Evolutionary conservation across 1,140 invertebrate species (phyloP), one percentile per base, ranked within the genome.

Genomic region (Drosophila chauvacae): DNA sequence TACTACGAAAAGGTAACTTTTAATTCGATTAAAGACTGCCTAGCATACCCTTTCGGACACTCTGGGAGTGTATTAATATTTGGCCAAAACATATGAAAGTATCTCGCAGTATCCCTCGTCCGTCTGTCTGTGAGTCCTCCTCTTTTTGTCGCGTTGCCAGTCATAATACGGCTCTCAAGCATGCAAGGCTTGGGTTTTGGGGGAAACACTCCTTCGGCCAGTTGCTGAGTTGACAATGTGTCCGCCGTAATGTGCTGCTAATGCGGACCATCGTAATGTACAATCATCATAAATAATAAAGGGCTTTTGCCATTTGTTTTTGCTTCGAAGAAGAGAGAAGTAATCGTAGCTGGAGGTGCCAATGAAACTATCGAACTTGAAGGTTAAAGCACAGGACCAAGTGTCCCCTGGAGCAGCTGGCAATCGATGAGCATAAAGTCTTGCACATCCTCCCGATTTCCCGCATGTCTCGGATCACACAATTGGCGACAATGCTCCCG

Each of bases 351-450:
- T 47, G 16, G 53, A 73, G 72, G 59, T 84, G 62, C 51, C 59
- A 20, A 60, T 47, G 37, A 26, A 77, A 63, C 28, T 59, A 50
- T 48, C 26, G 42, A 73, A 33, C 37, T 64, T 62, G 56, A 76
- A 65, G 85, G 59, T 76, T 77, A 76, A 69, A 82, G 75, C 50
- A 42, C 48, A 28, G 42, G 62, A 66, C 55, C 44, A n/a, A 45
- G 63, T 64, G 63, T 45, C 65, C 57, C 76, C 47, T 9, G 71
- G 48, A 63, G 51, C 50, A 80, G 47, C 66, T 83, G 84, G 60
- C 83, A 87, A 87, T 88, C 83, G 78, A 88, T 87, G 80, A 83
- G 66, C 80, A 87, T 88, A 87, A 87, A 87, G 76, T 87, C 83
- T 77, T 80, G 77, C 58, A 66, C 66, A 50, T 72, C 51, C 58